Conservation (phyloP, 2,797 vertebrate genomes). For the Nannoperca australis region DNA sequence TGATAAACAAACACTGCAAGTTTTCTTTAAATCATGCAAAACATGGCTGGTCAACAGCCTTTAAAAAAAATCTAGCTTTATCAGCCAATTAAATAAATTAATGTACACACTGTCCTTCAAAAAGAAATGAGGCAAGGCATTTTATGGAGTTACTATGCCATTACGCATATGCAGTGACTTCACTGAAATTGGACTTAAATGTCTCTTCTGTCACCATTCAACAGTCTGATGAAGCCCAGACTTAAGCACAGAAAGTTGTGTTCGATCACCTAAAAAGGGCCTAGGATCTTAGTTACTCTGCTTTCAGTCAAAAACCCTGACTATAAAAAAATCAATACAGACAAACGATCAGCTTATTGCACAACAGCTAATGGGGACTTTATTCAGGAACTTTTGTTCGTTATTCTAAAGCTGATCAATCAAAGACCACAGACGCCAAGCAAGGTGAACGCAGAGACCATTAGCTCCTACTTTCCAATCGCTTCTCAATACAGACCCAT, state of each 20-base stretch:
- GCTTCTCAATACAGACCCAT: slow-evolving; percentile 28
- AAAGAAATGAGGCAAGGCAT: neutral
- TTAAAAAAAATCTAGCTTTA: neutral
- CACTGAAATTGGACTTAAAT: neutral
- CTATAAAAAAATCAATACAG: slow-evolving; percentile 37
- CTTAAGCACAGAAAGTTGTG: neutral
- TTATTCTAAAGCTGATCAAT: slow-evolving; percentile 58
- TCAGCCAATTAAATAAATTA: neutral
- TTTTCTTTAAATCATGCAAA: neutral
- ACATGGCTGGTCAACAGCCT: neutral
- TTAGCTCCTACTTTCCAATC: slow-evolving; percentile 29
- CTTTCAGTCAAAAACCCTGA: slow-evolving; percentile 29
- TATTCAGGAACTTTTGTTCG: slow-evolving; percentile 42
- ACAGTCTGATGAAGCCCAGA: slow-evolving; percentile 7
- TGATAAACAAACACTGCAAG: neutral
- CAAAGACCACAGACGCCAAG: slow-evolving; percentile 32
- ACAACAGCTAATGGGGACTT: slow-evolving; percentile 61
- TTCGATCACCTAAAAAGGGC: slow-evolving; percentile 1
- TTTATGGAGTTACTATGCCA: slow-evolving; percentile 13
- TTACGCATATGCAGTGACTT: slow-evolving; percentile 11
- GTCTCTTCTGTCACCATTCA: slow-evolving; percentile 16
- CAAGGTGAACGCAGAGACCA: slow-evolving; percentile 51
- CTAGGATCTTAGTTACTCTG: neutral
- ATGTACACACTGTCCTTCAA: neutral
- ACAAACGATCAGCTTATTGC: slow-evolving; percentile 27